phyloP scores from a whole-genome alignment of 2,797 vertebrate genomes.

The Lindbergichthys nudifrons region DNA sequence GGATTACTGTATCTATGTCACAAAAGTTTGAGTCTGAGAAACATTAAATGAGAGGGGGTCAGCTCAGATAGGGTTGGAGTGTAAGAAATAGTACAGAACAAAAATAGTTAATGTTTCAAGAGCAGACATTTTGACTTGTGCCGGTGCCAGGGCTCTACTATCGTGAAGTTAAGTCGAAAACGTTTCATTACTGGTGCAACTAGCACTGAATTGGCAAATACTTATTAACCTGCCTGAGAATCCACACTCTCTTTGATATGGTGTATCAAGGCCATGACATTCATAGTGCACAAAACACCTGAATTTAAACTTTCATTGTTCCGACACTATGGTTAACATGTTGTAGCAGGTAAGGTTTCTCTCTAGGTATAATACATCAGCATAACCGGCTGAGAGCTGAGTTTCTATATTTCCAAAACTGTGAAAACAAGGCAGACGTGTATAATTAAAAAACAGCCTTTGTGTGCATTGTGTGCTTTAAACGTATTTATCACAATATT shows the following conservation, averaged over 20 bases:
- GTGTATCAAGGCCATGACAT: background rate
- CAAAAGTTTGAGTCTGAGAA: conserved; percentile 10
- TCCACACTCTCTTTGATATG: conserved; percentile 17
- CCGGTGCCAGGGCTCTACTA: conserved; percentile 23
- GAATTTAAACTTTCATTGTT: background rate
- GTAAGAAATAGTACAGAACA: no score
- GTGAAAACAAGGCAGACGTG: conserved; percentile 10
- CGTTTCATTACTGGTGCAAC: conserved; percentile 11
- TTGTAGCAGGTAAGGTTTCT: conserved; percentile 10
- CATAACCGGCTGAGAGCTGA: conserved; percentile 2
- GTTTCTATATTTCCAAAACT: conserved; percentile 5
- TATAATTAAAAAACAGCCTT: conserved; percentile 7
- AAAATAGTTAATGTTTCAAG: background rate
- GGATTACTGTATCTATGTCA: conserved; percentile 10
- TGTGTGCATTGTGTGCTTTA: conserved; percentile 19
- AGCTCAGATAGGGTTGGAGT: background rate
- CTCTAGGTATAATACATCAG: background rate
- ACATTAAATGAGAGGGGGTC: background rate
- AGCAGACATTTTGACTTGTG: conserved; percentile 21
- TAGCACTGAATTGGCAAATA: conserved; percentile 39
- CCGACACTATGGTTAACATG: conserved; percentile 10
- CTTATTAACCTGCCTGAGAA: conserved; percentile 30
- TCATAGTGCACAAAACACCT: background rate
- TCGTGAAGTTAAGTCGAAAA: conserved; percentile 22
- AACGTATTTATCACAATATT: conserved; percentile 53